Evolutionary conservation across 2,797 vertebrate species (phyloP).

Genomic region (Chlorospingus flavigularis): DNA sequence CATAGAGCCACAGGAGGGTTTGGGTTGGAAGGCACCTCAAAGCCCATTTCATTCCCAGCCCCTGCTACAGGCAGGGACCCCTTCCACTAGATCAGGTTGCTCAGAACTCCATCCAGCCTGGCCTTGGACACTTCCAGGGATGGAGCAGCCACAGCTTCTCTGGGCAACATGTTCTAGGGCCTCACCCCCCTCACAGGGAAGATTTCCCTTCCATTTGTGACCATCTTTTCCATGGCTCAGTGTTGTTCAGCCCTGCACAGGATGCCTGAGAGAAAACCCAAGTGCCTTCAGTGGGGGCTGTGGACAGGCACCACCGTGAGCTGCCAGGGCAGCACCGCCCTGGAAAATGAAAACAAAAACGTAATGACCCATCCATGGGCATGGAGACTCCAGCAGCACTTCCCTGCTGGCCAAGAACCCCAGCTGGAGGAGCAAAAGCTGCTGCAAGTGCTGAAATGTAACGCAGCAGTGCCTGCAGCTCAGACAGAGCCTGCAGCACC

Average conservation of each 20-base stretch:
- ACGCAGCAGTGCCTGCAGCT: neutral
- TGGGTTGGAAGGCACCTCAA: neutral
- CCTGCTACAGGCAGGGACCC: neutral
- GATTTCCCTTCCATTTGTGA: neutral
- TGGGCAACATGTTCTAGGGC: neutral
- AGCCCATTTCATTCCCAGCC: neutral
- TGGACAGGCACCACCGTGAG: rapidly evolving
- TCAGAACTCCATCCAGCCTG: neutral
- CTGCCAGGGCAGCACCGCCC: neutral
- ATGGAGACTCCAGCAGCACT: neutral
- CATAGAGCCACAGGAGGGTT: neutral
- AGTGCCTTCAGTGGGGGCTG: neutral
- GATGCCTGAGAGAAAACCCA: neutral
- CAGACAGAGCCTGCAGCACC: neutral
- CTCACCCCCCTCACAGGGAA: neutral
- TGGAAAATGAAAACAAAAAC: neutral
- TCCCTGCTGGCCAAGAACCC: neutral
- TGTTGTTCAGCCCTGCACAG: neutral
- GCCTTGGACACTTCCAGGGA: neutral
- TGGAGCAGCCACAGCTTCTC: neutral
- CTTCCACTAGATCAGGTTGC: neutral
- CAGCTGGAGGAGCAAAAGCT: neutral
- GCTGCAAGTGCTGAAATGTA: neutral
- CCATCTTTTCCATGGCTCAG: rapidly evolving
- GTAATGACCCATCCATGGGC: neutral